Conservation (phyloP, 2,888 invertebrate species). For the Pristionchus maxplancki region DNA sequence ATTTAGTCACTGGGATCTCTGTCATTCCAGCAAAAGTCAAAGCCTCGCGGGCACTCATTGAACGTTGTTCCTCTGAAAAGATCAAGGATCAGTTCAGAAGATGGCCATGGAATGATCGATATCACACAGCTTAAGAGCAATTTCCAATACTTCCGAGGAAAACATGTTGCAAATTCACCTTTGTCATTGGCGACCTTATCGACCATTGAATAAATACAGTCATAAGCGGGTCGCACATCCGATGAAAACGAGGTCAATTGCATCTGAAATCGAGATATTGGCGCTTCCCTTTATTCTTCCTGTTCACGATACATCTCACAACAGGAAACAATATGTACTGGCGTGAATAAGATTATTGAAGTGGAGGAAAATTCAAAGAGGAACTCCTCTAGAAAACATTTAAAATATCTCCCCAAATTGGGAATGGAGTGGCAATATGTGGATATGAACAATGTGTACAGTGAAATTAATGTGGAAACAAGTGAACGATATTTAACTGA, state of each 20-base stretch:
- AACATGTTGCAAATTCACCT: constrained; percentile 1
- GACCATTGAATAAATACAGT: not conserved
- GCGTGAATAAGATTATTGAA: not conserved
- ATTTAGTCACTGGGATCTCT: constrained; percentile 43
- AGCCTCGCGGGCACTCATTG: constrained; percentile 53
- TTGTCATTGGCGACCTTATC: constrained; percentile 23
- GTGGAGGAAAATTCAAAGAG: not conserved
- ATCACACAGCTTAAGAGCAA: too few relatives aligned
- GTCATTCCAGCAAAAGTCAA: constrained; percentile 49
- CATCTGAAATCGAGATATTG: constrained; percentile 35
- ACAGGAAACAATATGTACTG: not conserved
- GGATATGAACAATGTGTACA: not conserved
- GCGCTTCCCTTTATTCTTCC: not conserved
- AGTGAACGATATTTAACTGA: not conserved
- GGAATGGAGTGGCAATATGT: too few relatives aligned
- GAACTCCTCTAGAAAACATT: not conserved
- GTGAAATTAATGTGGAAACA: not conserved
- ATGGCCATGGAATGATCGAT: not conserved
- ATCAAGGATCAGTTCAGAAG: not conserved
- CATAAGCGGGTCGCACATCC: constrained; percentile 15
- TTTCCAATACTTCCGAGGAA: too few relatives aligned
- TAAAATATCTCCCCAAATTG: constrained; percentile 1
- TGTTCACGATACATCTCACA: not conserved
- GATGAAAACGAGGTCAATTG: not conserved
- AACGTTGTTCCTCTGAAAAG: constrained; percentile 43